Evolutionary conservation across 1,140 invertebrate genomes (phyloP).

Genomic region (Ooceraea biroi): DNA sequence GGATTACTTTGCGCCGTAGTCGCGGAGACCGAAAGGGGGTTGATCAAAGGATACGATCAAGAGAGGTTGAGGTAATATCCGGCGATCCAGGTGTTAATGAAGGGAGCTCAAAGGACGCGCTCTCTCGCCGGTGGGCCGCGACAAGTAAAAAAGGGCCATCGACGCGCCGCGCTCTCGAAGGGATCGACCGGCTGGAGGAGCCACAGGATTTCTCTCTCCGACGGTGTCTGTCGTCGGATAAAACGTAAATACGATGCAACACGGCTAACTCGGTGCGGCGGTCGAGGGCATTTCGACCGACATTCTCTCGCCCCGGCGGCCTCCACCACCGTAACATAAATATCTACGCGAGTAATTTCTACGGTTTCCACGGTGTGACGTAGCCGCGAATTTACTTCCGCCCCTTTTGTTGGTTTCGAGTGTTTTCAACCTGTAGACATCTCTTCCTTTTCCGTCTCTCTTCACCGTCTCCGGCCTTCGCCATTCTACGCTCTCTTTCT

Average conservation of each 20-base stretch:
- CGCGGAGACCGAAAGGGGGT: slow-evolving; percentile 50
- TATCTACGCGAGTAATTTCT: slow-evolving; percentile 57
- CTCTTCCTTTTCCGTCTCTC: slow-evolving; percentile 25
- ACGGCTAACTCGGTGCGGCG: neutral
- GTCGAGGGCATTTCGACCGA: slow-evolving; percentile 31
- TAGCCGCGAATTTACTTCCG: slow-evolving; percentile 50
- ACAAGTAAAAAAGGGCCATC: slow-evolving; percentile 58
- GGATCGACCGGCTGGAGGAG: slow-evolving; percentile 11
- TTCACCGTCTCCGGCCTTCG: neutral
- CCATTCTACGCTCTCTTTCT: neutral
- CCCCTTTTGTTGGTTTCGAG: slow-evolving; percentile 38
- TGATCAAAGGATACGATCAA: slow-evolving; percentile 72
- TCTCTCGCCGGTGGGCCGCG: slow-evolving; percentile 23
- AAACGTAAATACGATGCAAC: slow-evolving; percentile 55
- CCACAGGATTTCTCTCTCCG: slow-evolving; percentile 28
- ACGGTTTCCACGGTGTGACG: slow-evolving; percentile 34
- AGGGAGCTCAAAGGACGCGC: slow-evolving; percentile 70
- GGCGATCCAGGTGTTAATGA: slow-evolving; percentile 74
- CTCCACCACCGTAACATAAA: slow-evolving; percentile 43
- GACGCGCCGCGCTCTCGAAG: slow-evolving; percentile 15
- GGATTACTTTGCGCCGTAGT: slow-evolving; percentile 61
- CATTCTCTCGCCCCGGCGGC: slow-evolving; percentile 13
- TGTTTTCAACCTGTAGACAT: slow-evolving; percentile 42
- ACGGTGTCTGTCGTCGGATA: slow-evolving; percentile 19
- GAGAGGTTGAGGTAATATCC: slow-evolving; percentile 61